A percentile compares a stretch with the other conserved stretches of the same genome.
Evolutionary conservation across 2,113 vertebrate species (phyloP).

Genomic region (Coregonus clupeaformis): DNA sequence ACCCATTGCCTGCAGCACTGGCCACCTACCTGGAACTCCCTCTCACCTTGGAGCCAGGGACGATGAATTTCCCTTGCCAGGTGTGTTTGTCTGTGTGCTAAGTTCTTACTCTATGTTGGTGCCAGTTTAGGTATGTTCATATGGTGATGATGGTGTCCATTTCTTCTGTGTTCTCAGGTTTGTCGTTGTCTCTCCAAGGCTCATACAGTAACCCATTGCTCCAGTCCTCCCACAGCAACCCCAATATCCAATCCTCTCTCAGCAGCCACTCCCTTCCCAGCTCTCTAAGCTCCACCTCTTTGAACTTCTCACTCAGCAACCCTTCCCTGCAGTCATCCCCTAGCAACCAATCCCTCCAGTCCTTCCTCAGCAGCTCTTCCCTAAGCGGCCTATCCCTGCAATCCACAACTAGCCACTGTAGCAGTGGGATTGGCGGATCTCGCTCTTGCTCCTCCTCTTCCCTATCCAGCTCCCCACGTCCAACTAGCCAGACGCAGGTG

Average conservation of each 20-base stretch:
- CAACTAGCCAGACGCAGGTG: constrained; percentile 28
- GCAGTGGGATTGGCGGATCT: constrained; percentile 61
- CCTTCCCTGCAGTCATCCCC: constrained; percentile 75
- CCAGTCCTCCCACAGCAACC: constrained; percentile 80
- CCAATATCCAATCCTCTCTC: constrained; percentile 79
- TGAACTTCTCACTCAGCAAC: constrained; percentile 81
- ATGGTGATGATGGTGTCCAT: not conserved
- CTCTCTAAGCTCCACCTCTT: constrained; percentile 78
- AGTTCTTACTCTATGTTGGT: not conserved
- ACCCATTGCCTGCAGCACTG: constrained; percentile 68
- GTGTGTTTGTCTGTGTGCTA: constrained; percentile 27
- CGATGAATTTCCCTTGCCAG: constrained; percentile 38
- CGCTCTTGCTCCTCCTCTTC: constrained; percentile 72
- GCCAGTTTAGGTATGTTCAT: not conserved
- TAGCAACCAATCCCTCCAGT: constrained; percentile 73
- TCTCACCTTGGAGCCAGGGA: constrained; percentile 68
- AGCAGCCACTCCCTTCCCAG: constrained; percentile 69
- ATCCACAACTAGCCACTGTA: constrained; percentile 75
- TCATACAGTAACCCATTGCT: constrained; percentile 68
- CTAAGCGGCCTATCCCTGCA: constrained; percentile 77
- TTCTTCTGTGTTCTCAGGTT: constrained; percentile 50
- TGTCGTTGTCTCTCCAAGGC: constrained; percentile 75
- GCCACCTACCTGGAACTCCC: constrained; percentile 71
- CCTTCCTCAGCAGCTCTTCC: constrained; percentile 80
- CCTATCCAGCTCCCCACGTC: constrained; percentile 40